Percentiles rank a stretch among this genome's conserved stretches.
These are phyloP conservation scores for Synanceia verrucosa DNA, from an alignment of 2,797 vertebrate species.

Conservation along the genomic window DNA sequence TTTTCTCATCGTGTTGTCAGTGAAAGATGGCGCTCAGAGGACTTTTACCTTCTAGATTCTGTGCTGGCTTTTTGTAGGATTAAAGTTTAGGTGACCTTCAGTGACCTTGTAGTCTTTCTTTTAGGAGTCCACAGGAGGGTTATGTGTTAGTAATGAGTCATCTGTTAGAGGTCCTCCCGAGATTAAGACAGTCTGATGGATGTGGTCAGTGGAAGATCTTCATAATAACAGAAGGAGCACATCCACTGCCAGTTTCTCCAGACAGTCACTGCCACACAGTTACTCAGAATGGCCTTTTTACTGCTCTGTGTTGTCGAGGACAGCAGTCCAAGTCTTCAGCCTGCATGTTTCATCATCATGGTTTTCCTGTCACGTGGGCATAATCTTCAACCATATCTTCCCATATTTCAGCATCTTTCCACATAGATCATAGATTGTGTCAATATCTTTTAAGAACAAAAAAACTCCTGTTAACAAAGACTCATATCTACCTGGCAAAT, in stretches of 20 bases:
- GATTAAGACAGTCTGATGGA: not conserved
- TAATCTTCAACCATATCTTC: not conserved
- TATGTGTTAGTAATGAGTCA: not conserved
- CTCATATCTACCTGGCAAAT: not conserved
- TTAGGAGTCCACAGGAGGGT: not conserved
- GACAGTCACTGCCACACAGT: constrained; percentile 19
- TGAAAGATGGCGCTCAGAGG: not conserved
- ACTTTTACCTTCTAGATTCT: not conserved
- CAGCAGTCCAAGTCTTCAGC: not conserved
- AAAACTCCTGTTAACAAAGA: not conserved
- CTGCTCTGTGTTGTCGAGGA: not conserved
- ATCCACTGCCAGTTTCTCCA: no score
- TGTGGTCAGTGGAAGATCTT: not conserved
- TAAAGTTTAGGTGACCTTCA: not conserved
- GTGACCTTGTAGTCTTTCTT: no score
- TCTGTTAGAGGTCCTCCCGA: not conserved
- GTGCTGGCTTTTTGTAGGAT: not conserved
- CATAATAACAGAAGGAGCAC: not conserved
- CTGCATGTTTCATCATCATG: not conserved
- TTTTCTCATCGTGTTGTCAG: not conserved
- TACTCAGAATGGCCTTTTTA: constrained; percentile 34
- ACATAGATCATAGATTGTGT: not conserved
- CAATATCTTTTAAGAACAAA: not conserved
- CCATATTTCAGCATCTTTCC: not conserved
- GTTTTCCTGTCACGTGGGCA: not conserved